Percentiles rank a stretch among this genome's conserved stretches.
These are phyloP conservation scores for Elanus axillaris DNA, from an alignment of 2,113 vertebrate species.

Conservation along the genomic window DNA sequence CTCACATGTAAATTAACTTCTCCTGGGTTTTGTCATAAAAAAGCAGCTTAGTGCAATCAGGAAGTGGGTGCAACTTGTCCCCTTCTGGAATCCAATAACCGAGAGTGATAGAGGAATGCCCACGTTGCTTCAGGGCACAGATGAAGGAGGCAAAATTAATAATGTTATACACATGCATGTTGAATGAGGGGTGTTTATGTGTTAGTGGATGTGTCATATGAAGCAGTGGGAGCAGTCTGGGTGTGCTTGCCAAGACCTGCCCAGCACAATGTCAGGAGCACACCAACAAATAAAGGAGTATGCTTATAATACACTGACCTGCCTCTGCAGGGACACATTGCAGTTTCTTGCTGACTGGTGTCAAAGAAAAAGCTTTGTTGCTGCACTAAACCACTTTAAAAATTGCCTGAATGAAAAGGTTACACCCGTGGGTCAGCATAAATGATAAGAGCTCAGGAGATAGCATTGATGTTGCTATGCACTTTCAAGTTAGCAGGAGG, in stretches of 20 bases:
- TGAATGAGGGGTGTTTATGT: background rate
- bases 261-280: background rate
- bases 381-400: background rate
- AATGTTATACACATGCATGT: too few relatives aligned
- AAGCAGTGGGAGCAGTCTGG: background rate
- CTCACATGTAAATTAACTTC: background rate
- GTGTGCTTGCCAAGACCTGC: background rate
- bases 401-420: background rate
- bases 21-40: background rate
- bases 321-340: background rate
- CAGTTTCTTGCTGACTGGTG: background rate
- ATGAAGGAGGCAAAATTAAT: background rate
- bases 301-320: background rate
- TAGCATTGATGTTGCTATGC: background rate
- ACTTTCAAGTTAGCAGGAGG: background rate
- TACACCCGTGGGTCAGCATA: background rate
- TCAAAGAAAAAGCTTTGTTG: background rate
- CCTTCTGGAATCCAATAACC: background rate
- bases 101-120: accelerated
- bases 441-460: background rate
- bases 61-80: background rate
- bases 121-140: accelerated
- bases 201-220: background rate
- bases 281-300: background rate
- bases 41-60: background rate